A percentile compares a stretch with the other conserved stretches of the same genome.
Evolutionary conservation across 2,888 invertebrate genomes (phyloP).

Genomic region (Bedellia somnulentella): DNA sequence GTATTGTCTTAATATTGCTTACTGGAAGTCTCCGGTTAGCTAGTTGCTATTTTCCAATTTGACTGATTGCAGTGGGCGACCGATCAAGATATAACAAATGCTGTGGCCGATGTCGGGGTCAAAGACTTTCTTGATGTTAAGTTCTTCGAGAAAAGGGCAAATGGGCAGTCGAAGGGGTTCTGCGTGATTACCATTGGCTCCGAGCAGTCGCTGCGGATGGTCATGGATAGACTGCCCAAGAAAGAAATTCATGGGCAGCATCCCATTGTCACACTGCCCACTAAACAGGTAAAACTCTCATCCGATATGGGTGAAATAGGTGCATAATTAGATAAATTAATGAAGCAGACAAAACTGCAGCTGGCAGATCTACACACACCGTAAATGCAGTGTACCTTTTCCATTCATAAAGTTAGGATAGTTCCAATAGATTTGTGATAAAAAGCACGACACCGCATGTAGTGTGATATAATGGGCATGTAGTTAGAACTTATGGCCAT

Average conservation of each 20-base stretch:
- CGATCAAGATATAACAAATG: constrained; percentile 92
- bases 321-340: neutral
- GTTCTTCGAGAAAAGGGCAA: constrained; percentile 98
- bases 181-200: constrained; percentile 94
- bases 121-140: constrained; percentile 96
- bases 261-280: constrained; percentile 93
- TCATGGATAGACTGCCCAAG: constrained; percentile 93
- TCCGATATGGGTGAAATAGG: too few species aligned
- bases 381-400: too few species aligned
- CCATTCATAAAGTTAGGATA: too few species aligned
- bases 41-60: constrained; percentile 16
- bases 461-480: too few species aligned
- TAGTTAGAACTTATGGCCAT: too few species aligned
- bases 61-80: constrained; percentile 89
- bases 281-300: constrained; percentile 80
- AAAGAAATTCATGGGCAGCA: constrained; percentile 95
- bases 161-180: constrained; percentile 98
- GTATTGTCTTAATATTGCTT: too few species aligned
- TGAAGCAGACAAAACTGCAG: neutral
- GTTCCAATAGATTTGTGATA: too few species aligned
- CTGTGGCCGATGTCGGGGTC: constrained; percentile 85
- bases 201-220: constrained; percentile 83
- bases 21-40: too few species aligned
- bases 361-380: neutral
- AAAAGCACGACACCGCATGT: too few species aligned